Conservation (phyloP, 2,113 vertebrate species). For the Paradoxurus hermaphroditus region DNA sequence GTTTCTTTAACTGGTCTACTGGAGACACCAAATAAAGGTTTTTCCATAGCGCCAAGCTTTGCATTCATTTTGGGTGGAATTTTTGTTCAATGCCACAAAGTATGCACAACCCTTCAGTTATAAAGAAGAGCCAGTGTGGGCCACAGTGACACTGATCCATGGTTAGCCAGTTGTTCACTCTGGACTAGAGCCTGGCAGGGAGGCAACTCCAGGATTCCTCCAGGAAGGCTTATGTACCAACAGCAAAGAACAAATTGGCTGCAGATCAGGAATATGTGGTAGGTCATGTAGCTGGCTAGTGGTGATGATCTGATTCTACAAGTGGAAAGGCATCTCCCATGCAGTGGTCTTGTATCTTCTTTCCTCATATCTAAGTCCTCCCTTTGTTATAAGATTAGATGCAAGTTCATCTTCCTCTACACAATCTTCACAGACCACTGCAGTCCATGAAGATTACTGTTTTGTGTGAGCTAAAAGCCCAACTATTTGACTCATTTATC, state of each 20-base stretch:
- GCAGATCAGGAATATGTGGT: not conserved
- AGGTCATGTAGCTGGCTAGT: slow-evolving; percentile 6
- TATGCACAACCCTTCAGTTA: not conserved
- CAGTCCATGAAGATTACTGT: not conserved
- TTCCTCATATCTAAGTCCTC: not conserved
- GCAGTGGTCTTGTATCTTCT: not conserved
- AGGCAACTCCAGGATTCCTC: not conserved
- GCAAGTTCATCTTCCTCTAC: not conserved
- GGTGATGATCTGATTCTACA: not conserved
- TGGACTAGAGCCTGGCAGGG: not conserved
- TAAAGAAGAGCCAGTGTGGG: not conserved
- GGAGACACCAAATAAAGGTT: not conserved
- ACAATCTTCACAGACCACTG: not conserved
- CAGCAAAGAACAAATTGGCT: not conserved
- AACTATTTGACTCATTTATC: not conserved
- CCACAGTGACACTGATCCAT: not conserved
- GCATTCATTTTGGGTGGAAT: not conserved
- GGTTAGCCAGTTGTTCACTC: not conserved
- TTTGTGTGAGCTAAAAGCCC: not conserved
- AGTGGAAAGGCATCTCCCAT: not conserved
- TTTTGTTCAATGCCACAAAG: not conserved
- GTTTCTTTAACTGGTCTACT: not conserved
- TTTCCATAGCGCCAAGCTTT: not conserved
- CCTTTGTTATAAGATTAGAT: not conserved
- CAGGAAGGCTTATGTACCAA: not conserved